Evolutionary conservation across 2,888 invertebrate species (phyloP).

Genomic region (Cyaniris semiargus): DNA sequence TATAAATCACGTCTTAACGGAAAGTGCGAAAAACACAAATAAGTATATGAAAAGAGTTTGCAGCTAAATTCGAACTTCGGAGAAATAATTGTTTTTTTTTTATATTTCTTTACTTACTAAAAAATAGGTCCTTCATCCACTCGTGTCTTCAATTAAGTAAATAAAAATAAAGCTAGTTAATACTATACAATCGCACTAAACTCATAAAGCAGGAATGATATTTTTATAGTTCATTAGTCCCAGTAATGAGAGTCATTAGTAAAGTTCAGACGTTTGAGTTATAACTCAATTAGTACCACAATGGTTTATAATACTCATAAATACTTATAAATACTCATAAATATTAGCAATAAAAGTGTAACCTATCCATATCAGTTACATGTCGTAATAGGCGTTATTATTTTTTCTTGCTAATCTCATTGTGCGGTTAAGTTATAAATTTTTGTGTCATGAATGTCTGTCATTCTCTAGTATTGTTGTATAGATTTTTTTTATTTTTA

Average conservation of each 20-base stretch:
- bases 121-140: neutral
- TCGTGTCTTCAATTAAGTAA: neutral
- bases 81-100: neutral
- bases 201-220: constrained; percentile 36
- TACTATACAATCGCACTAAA: neutral
- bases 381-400: constrained; percentile 11
- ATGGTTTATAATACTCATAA: constrained; percentile 9
- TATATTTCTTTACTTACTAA: neutral
- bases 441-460: constrained; percentile 7
- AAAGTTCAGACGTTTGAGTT: constrained; percentile 36
- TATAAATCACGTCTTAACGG: no score
- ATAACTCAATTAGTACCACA: constrained; percentile 39
- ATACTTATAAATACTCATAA: neutral
- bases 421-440: constrained; percentile 16
- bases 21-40: neutral
- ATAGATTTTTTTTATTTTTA: neutral
- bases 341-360: constrained; percentile 20
- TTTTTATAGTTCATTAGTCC: constrained; percentile 40
- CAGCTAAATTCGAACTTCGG: no score
- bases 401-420: constrained; percentile 27
- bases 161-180: neutral
- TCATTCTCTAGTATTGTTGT: neutral
- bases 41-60: no score
- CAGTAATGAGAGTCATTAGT: constrained; percentile 39
- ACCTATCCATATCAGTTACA: constrained; percentile 26